These are phyloP conservation scores for Hylyphantes graminicola DNA, from an alignment of 1,140 invertebrate genomes.

Conservation along the genomic window DNA sequence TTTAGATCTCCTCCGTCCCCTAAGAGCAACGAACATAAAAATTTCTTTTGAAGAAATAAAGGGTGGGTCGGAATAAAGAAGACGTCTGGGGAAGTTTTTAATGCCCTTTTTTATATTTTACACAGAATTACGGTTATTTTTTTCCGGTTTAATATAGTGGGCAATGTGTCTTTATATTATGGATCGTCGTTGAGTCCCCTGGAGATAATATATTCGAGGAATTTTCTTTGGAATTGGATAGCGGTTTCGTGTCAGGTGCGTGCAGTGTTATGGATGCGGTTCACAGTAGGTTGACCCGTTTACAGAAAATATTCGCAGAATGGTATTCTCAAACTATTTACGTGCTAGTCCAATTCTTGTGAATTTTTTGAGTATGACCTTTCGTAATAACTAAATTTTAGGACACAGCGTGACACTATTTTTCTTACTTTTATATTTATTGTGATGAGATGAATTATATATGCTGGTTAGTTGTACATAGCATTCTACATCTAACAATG, in stretches of 20 bases:
- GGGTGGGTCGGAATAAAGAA: background rate
- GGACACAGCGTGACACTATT: no score
- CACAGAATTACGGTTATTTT: background rate
- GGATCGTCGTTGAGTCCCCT: background rate
- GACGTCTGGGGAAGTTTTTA: background rate
- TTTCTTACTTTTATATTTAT: no score
- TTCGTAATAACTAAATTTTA: no score
- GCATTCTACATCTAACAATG: no score
- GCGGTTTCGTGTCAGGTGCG: background rate
- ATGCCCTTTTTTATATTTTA: constrained; percentile 1
- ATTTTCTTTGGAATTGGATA: background rate
- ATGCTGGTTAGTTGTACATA: no score
- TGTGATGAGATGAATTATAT: no score
- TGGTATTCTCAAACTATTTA: no score
- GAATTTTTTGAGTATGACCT: no score
- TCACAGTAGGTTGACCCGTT: background rate
- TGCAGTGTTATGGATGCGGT: background rate
- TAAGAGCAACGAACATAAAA: constrained; percentile 13
- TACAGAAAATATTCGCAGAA: background rate
- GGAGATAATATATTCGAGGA: background rate
- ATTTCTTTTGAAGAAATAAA: constrained; percentile 10
- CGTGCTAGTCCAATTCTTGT: no score
- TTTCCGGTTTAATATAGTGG: background rate
- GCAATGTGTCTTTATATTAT: constrained; percentile 4
- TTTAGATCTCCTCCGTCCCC: background rate